Base-by-base conservation (phyloP, 2,888 invertebrate species). In the Conchocele bisecta region DNA sequence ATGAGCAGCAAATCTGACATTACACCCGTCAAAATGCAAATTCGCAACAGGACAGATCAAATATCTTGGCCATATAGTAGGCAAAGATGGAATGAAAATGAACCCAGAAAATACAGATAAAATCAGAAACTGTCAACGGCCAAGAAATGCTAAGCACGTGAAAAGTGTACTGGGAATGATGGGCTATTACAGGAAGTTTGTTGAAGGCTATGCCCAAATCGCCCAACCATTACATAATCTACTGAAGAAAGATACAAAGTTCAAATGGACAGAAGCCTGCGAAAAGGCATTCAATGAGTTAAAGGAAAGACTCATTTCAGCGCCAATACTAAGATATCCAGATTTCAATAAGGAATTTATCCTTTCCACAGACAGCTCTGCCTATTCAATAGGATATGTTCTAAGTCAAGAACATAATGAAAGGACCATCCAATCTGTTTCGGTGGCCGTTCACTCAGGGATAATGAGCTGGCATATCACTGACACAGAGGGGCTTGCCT, bases 11-110 rank as follows among this genome's bases (percentile, higher is more conserved):
- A 73, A 73, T 24, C 39, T 82, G 17, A 78, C 44, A 39, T 56
- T 80, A 9, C 72, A 78, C 44, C 75, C 74, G 24, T 33, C 51
- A 17, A 81, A 81, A 46, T 81, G 76, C 50, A 22, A 48, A 13
- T 76, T 79, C 46, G 73, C 69, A 13, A 31, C 67, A 11, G 35
- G 26, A 22, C 22, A 60, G 15, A 69, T 81, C 2, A 61, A 66
- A n/a, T 81, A 75, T 63, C 56, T 77, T 17, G 81, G 81, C 1
- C 77, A 79, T 39, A 56, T 79, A 22, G 46, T 81, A 13, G 66
- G 72, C 1, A 75, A 75, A 57, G 42, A 74, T 5, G 79, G 81
- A 11, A 61, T 81, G 5, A 39, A 66, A 33, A 72, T 65, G 0
- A 68, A 76, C 20, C 65, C 72, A 4, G 54, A 35, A 11, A 82